Evolutionary conservation across 2,797 vertebrate species (phyloP), one percentile per base, ranked within the genome.

Genomic region (Alfaro cultratus): DNA sequence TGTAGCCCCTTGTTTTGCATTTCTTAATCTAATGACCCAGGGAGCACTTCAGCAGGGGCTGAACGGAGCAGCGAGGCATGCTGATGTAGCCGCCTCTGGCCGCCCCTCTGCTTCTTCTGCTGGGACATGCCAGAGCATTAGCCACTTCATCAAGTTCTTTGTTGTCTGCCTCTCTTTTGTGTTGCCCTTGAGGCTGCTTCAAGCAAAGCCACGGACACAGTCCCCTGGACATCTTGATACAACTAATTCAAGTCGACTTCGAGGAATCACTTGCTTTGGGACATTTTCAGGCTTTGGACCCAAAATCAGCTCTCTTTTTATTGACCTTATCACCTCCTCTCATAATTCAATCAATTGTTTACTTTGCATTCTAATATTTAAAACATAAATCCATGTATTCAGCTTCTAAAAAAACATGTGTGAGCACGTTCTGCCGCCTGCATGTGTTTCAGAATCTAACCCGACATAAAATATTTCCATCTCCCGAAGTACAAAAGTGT

Each of bases 71-170:
- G 92, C 89, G 91, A 95, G 94, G 92, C 91, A 62, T 95, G 93
- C 90, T 87, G 79, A 80, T 86, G 86, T 83, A 88, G 86, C 91
- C 82, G 89, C 93, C 92, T 91, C 88, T 79, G 83, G 83, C 89
- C 81, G 81, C 86, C 91, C 91, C 90, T 93, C 90, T 82, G 92
- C 89, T 57, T 93, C 91, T 95, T 92, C 82, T 94, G 93, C 91
- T 94, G 93, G 92, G 94, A 91, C 93, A 93, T 90, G 90, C 93
- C 94, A 92, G 91, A 88, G 92, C 93, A 95, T 96, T 96, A 95
- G 92, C 89, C 91, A 94, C 94, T 95, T 96, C 93, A 95, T 96
- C 94, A 94, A 91, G 84, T 87, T 93, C 92, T 96, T 96, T 96
- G 95, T 96, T 91, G 90, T 92, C 90, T 72, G 82, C 83, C 82